Base-by-base conservation (phyloP, 2,888 invertebrate species). In the Drosophila falleni region DNA sequence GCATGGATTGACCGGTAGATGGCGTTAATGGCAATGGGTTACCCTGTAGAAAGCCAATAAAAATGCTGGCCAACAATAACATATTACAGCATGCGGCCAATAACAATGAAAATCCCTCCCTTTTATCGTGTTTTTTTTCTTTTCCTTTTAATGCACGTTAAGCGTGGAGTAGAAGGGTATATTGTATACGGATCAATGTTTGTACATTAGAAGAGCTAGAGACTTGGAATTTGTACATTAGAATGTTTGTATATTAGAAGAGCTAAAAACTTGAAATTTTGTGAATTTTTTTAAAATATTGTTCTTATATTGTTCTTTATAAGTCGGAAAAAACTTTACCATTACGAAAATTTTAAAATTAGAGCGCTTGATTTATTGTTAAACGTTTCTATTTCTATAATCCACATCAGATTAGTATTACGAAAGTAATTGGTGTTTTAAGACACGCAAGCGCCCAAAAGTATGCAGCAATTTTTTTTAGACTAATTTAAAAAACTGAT, bases 21-120 rank as follows among this genome's bases (percentile, higher is more conserved):
- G 66, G 70, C 60, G 72, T 71, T 82, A 80, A 82, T 82, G 78
- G 70, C 70, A 68, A 71, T 63, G 67, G 66, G 33, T 86, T 72
- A 68, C 72, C 80, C 88, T 82, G 86, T 78, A 69, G 75, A 71
- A 80, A 64, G 75, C 78, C 83, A 86, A 88, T 86, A 82, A 83
- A 88, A 84, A 73, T 83, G 79, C 70, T 60, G 69, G 59, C 56
- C 81, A 76, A 66, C 80, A 86, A 84, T 80, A 84, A 84, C 86
- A 88, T 86, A 84, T 88, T 88, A 82, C 78, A 71, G 80, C 78
- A 78, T 74, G 66, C 76, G 66, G 65, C 65, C 78, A 80, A 78
- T 73, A 84, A 82, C 80, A 88, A 84, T 79, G 74, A 68, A 66
- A 59, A 15, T 39, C 42, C 11, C 13, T 11, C 19, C 41, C 16